phyloP scores from a whole-genome alignment of 2,113 vertebrate genomes.

The Otocyon megalotis region DNA sequence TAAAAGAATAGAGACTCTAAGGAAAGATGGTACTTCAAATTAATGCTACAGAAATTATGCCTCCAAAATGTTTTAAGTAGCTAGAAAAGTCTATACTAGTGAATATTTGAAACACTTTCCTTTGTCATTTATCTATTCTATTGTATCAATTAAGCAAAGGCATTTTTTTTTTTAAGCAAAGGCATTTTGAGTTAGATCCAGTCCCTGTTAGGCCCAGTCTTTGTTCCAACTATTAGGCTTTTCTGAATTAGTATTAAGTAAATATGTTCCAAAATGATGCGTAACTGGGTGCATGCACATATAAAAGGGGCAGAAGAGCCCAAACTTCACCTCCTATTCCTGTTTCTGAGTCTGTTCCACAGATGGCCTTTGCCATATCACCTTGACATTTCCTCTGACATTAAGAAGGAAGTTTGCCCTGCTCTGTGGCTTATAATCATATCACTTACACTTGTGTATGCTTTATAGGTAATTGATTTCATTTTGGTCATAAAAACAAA shows the following conservation, averaged over 20 bases:
- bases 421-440: not conserved
- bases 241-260: not conserved
- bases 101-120: not conserved
- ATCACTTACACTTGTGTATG: not conserved
- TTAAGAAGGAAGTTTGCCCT: not conserved
- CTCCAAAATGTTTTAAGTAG: not conserved
- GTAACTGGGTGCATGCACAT: too few species aligned
- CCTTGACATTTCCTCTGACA: not conserved
- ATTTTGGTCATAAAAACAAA: not conserved
- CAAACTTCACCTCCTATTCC: not conserved
- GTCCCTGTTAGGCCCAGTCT: not conserved
- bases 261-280: not conserved
- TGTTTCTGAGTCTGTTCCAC: not conserved
- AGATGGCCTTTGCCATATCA: not conserved
- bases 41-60: not conserved
- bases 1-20: constrained; percentile 20
- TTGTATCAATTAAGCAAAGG: not conserved
- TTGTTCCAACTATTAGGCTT: not conserved
- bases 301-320: not conserved
- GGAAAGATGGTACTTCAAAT: not conserved
- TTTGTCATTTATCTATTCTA: not conserved
- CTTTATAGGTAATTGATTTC: not conserved
- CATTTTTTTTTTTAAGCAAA: not conserved
- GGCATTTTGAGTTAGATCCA: not conserved
- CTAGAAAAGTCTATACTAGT: not conserved